Percentiles rank a stretch among this genome's conserved stretches.
Conservation (phyloP, 2,797 vertebrate species). For the Knipowitschia caucasica region DNA sequence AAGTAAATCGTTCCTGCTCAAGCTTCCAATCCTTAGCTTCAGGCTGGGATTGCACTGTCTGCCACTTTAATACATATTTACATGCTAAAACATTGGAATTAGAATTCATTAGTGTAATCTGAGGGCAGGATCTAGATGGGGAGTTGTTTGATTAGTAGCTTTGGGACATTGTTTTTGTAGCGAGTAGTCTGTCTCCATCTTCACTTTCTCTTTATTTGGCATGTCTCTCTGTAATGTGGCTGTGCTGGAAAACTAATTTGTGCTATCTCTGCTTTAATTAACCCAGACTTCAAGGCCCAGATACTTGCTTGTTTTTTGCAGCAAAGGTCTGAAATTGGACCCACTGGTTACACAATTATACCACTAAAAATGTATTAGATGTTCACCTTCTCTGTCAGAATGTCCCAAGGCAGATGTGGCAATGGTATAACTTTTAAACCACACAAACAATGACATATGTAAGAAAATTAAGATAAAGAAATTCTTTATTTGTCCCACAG, state of each 20-base stretch:
- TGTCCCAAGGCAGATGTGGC: neutral
- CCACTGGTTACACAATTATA: constrained; percentile 8
- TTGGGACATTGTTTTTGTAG: constrained; percentile 76
- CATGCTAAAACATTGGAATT: constrained; percentile 80
- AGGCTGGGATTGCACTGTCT: constrained; percentile 75
- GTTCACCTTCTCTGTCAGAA: no score
- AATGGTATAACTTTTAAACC: no score
- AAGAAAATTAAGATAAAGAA: no score
- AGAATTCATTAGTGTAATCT: constrained; percentile 82
- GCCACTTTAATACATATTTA: constrained; percentile 79
- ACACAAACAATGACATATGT: no score
- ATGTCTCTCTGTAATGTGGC: constrained; percentile 63
- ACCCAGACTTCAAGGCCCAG: constrained; percentile 55
- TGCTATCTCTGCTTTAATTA: constrained; percentile 68
- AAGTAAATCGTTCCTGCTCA: constrained; percentile 64
- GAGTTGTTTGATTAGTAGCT: constrained; percentile 83
- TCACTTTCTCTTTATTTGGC: constrained; percentile 72
- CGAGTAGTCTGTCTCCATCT: constrained; percentile 69
- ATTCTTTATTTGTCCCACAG: no score
- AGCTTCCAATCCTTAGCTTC: constrained; percentile 58
- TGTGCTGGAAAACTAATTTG: constrained; percentile 70
- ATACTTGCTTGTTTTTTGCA: constrained; percentile 54
- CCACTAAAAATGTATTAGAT: no score
- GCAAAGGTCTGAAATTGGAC: constrained; percentile 18
- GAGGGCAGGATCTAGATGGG: constrained; percentile 75